These are phyloP conservation scores for Spheniscus mendiculus DNA, from an alignment of 2,113 vertebrate genomes.

Conservation along the genomic window DNA sequence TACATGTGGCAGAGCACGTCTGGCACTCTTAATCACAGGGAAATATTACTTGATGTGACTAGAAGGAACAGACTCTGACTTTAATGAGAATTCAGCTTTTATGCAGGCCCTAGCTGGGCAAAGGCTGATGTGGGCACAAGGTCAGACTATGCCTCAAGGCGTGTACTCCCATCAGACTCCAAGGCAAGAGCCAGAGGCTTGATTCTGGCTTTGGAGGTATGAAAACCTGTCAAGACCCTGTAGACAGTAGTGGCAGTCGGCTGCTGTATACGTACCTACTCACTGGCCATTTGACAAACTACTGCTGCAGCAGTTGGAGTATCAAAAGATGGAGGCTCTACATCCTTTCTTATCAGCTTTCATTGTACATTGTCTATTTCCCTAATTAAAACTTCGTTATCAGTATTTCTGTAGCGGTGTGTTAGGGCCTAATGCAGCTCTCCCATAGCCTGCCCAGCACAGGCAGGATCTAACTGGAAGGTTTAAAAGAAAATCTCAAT, in stretches of 20 bases:
- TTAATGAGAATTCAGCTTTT: background rate
- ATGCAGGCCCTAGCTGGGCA: background rate
- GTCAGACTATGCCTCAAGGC: background rate
- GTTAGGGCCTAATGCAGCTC: background rate
- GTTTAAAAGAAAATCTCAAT: background rate
- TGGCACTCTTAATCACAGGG: background rate
- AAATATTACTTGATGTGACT: background rate
- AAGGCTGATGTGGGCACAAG: background rate
- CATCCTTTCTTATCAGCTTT: background rate
- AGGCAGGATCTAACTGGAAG: background rate
- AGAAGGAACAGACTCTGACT: background rate
- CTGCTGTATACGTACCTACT: background rate
- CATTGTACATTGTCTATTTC: background rate
- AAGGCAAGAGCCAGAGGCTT: background rate
- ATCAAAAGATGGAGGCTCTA: background rate
- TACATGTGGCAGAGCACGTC: accelerated
- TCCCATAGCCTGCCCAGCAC: background rate
- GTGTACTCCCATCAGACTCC: too few species aligned
- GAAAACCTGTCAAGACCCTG: background rate
- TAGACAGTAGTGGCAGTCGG: accelerated
- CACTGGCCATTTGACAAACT: background rate
- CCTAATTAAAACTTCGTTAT: background rate
- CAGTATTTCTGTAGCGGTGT: background rate
- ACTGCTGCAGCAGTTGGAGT: background rate
- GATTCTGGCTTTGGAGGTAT: background rate